Base-by-base conservation (phyloP, 2,113 vertebrate genomes). In the Catharus minimus region DNA sequence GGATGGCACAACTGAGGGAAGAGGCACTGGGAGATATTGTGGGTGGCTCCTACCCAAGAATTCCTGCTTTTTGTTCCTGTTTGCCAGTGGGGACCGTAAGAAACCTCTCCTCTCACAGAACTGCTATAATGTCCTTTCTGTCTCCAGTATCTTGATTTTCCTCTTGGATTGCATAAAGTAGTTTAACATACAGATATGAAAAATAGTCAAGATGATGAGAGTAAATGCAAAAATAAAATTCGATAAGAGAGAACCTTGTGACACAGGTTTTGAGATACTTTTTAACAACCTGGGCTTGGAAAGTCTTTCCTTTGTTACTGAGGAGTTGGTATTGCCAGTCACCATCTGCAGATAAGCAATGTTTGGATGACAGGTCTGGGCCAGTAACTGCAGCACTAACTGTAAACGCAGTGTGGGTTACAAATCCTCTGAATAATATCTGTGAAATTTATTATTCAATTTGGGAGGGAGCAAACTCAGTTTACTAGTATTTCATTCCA, bases 41-140 rank as follows among this genome's bases (percentile, higher is more conserved):
- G 13, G 36, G 26, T 56, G 21, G 10, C 26, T 68, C 28, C n/a
- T 33, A 49, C 11, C 2, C 2, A 16, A 0, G 0, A 17, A 32
- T 65, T 78, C 82, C 71, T 69, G 20, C 11, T 50, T 76, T 56
- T 75, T 47, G 24, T 38, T 56, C 28, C 56, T 53, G 10, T 66
- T 73, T 88, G n/a, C 19, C 24, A 47, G n/a, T 4, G 3, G 13
- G 53, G 15, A 9, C 38, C 1, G 0, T 3, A 10, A 27, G n/a
- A 47, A 74, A 12, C 19, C 26, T 65, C 26, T 32, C 41, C 30
- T 50, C 19, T 60, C 9, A 11, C 6, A 47, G 73, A 69, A 57
- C 21, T 46, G 11, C 38, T 69, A 0, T 26, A 21, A 62, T 39
- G 18, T 66, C 28, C 46, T 53, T 23, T 10, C 19, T 39, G 4